Evolutionary conservation across 2,888 invertebrate species (phyloP), one percentile per base, ranked within the genome.

Genomic region (Lymantria dispar): DNA sequence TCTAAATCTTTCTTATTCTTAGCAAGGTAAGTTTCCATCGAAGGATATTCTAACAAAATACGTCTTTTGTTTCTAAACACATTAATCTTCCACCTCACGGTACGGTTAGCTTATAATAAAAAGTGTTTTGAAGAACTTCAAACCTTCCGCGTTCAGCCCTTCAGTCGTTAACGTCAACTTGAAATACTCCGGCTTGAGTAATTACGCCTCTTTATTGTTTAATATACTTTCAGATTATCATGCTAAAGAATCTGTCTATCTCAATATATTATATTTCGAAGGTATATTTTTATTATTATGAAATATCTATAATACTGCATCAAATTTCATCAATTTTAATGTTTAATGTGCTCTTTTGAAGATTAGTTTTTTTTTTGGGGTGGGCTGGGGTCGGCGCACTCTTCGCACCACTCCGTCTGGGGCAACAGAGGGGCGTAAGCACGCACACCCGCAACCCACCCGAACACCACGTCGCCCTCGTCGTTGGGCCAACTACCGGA

Each of bases 141-240:
- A 43, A 15, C 49, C 40, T 31, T 39, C 40, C 41, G 38, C 37
- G 37, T 39, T 44, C 10, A 42, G 10, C 42, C 36, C n/a, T 13
- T 0, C 10, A 36, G 37, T 48, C 58, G 58, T 64, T 63, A 65
- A 52, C 51, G 56, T 58, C 63, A 38, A 42, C 48, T 11, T n/a
- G 15, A 51, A 64, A 50, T 41, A 42, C 46, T 51, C 7, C 12
- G 52, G 43, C 13, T 63, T 63, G 58, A 65, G 53, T 67, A 55
- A 66, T 63, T 63, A 56, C 43, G 30, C 15, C 36, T n/a, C 47
- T 42, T 56, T 48, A 55, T 66, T 67, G 63, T 64, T 48, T 57
- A 60, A 62, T 66, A 56, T 52, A 63, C 54, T 50, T 39, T 45
- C 33, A 50, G 12, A 46, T 51, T 54, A 45, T 47, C 14, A 39